Base-by-base conservation (phyloP, 2,113 vertebrate species). In the Climacteris rufus region DNA sequence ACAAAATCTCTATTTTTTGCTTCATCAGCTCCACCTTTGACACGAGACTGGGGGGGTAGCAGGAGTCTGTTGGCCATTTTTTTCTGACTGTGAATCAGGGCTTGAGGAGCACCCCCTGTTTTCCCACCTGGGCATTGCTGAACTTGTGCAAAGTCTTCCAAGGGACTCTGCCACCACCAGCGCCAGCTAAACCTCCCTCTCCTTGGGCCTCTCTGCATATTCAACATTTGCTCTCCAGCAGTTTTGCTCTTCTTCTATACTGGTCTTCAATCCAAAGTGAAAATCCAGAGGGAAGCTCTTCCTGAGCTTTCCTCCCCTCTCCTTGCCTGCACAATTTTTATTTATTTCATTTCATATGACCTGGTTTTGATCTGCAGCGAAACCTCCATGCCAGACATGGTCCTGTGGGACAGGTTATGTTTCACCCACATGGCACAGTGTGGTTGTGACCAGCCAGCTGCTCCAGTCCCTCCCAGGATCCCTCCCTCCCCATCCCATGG, bases 101-200 rank as follows among this genome's bases (percentile, higher is more conserved):
- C 84, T 95, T 81, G 45, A 92, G 87, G 84, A 96, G 66, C 66
- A 75, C 18, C 94, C 27, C 60, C 68, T 22, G 1, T 78, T 93
- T 83, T 49, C 87, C 87, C 68, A 82, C 96, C 83, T 89, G 98
- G 97, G 96, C 96, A 96, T 97, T 92, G 93, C 94, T 87, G 95
- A 97, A 89, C 94, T 95, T 86, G 96, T 96, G 96, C 97, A 96
- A 96, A 97, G 97, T 97, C 97, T 97, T 96, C 93, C 97, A 97
- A 81, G 70, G 31, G 53, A 96, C 96, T 96, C 97, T 96, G 96
- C 92, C 60, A 66, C 83, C 94, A 96, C 92, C 93, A 96, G 97
- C 93, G 53, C 94, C 96, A 54, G 87, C 70, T 75, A 40, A 91
- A 95, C 59, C 81, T 52, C 21, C 53, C 31, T 75, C 44, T 83